Percentiles rank a stretch among this genome's conserved stretches.
Evolutionary conservation across 2,113 vertebrate species (phyloP).

Genomic region (Microcebus tavaratra): DNA sequence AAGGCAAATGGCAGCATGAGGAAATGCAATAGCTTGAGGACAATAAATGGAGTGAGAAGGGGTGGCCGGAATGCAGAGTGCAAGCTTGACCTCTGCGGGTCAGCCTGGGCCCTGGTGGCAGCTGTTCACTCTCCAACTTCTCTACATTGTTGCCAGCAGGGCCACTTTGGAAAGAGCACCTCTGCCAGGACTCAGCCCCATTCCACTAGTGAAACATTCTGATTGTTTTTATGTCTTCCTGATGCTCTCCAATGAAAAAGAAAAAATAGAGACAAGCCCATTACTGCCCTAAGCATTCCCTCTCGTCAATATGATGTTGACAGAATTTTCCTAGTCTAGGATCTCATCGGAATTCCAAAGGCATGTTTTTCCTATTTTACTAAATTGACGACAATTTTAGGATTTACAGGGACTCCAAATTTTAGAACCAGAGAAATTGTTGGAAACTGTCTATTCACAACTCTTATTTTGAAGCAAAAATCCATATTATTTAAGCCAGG

Average conservation of each 20-base stretch:
- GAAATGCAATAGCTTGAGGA: background rate
- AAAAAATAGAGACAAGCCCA: background rate
- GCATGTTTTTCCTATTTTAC: background rate
- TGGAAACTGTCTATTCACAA: background rate
- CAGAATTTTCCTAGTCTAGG: background rate
- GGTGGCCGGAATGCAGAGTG: background rate
- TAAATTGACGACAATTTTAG: background rate
- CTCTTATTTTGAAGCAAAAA: background rate
- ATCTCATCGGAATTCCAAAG: background rate
- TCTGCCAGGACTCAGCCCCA: background rate
- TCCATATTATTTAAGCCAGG: background rate
- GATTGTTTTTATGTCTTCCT: background rate
- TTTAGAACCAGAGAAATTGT: background rate
- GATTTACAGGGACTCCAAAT: background rate
- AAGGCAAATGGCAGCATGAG: slow-evolving; percentile 7
- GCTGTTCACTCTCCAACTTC: background rate
- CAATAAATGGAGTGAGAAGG: background rate
- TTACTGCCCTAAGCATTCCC: background rate
- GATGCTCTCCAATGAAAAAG: slow-evolving; percentile 1
- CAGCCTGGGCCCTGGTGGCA: background rate
- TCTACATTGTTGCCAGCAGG: background rate
- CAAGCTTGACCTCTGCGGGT: slow-evolving; percentile 10
- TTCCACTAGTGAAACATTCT: background rate
- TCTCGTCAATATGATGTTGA: background rate
- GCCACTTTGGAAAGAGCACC: background rate